Evolutionary conservation across 1,140 invertebrate species (phyloP).

Genomic region (Microvelia longipes): DNA sequence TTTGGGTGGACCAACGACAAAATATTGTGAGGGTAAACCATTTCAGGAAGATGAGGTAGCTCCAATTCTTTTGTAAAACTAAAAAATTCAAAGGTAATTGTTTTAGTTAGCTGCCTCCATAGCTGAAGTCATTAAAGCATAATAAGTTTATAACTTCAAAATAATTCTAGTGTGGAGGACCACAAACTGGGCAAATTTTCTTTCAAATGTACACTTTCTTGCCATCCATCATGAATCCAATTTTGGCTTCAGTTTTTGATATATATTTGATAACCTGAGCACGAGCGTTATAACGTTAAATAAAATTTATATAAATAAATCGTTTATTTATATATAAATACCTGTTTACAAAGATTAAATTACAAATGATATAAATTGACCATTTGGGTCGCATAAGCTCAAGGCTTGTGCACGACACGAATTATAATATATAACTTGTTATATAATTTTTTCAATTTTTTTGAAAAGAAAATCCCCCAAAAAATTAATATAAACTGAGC

Average conservation of each 20-base stretch:
- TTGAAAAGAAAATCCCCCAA: too few species aligned
- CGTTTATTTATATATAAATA: too few species aligned
- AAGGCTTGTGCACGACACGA: neutral
- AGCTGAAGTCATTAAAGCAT: neutral
- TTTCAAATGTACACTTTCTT: neutral
- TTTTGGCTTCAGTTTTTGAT: too few species aligned
- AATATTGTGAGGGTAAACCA: conserved; percentile 89
- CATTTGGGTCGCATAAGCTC: too few species aligned
- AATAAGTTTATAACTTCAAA: neutral
- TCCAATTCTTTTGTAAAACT: conserved; percentile 60
- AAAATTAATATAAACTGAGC: too few species aligned
- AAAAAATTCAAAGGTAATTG: conserved; percentile 22
- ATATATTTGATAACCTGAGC: too few species aligned
- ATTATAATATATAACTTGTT: neutral
- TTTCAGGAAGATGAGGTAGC: conserved; percentile 87
- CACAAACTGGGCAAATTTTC: too few species aligned
- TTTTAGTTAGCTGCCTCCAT: neutral
- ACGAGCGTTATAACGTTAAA: neutral
- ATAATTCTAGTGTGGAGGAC: too few species aligned
- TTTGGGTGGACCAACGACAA: conserved; percentile 48
- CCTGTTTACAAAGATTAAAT: too few species aligned
- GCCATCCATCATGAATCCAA: neutral
- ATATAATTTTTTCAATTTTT: too few species aligned
- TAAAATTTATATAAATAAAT: conserved; percentile 8
- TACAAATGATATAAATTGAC: too few species aligned